These are phyloP conservation scores for Drosophila robusta DNA, from an alignment of 2,888 invertebrate genomes.

Conservation along the genomic window DNA sequence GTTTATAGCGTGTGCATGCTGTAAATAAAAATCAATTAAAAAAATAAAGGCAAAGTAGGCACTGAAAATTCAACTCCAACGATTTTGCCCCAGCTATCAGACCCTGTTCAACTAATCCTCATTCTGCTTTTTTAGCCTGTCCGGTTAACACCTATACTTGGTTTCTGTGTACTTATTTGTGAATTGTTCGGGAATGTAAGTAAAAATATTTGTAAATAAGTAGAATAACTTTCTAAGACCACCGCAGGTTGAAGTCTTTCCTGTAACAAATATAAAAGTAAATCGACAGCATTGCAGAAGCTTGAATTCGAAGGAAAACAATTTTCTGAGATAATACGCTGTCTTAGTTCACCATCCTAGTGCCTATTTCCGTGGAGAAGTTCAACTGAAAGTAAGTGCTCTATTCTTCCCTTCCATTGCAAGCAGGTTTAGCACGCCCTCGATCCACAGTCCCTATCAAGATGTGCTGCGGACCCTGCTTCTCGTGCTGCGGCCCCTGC, in stretches of 20 bases:
- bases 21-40: too few species aligned
- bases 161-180: slow-evolving; percentile 22
- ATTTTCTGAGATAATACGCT: too few species aligned
- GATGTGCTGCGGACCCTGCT: slow-evolving; percentile 30
- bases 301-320: neutral
- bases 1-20: too few species aligned
- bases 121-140: slow-evolving; percentile 8
- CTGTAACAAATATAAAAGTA: neutral
- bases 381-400: neutral
- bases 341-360: neutral
- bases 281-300: too few species aligned
- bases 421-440: too few species aligned
- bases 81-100: neutral
- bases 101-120: neutral
- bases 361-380: slow-evolving; percentile 33
- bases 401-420: too few species aligned
- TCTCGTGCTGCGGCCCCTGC: slow-evolving; percentile 10
- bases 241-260: slow-evolving; percentile 3
- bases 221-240: too few species aligned
- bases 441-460: slow-evolving; percentile 5
- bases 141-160: slow-evolving; percentile 11
- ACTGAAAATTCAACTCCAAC: neutral
- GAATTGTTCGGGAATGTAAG: too few species aligned
- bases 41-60: too few species aligned
- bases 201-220: too few species aligned